Conservation (phyloP, 2,888 invertebrate species). For the Drosophila subsilvestris region DNA sequence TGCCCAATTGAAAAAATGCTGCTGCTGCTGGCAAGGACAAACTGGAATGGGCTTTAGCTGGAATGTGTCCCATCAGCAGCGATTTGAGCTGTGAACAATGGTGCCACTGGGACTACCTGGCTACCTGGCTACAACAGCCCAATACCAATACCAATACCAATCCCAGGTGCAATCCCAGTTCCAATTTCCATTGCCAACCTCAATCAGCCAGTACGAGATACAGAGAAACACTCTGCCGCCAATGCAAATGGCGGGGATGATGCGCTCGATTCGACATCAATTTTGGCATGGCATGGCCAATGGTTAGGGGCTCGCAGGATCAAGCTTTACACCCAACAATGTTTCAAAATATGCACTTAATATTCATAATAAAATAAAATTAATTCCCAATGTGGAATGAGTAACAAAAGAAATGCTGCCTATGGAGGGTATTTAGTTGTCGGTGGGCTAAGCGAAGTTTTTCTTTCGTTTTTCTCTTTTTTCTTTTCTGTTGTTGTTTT, state of each 20-base stretch:
- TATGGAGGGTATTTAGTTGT: conserved; percentile 5
- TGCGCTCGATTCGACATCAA: too few species aligned
- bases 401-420: too few species aligned
- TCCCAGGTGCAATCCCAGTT: not conserved
- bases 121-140: not conserved
- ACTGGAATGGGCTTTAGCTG: conserved; percentile 34
- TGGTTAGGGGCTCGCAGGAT: too few species aligned
- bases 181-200: conserved; percentile 5
- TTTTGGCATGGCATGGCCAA: too few species aligned
- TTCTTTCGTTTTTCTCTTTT: conserved; percentile 16
- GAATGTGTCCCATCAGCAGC: conserved; percentile 54
- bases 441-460: not conserved
- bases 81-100: conserved; percentile 69
- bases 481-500: conserved; percentile 14
- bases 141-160: too few species aligned
- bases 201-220: not conserved
- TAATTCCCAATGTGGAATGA: too few species aligned
- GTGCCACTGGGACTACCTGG: conserved; percentile 25
- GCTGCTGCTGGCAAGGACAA: conserved; percentile 9
- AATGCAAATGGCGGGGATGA: too few species aligned
- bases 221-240: not conserved
- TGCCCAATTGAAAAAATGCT: conserved; percentile 45
- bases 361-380: too few species aligned
- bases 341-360: too few species aligned
- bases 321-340: too few species aligned